Base-by-base conservation (phyloP, 2,113 vertebrate species). In the Hippocampus abdominalis region DNA sequence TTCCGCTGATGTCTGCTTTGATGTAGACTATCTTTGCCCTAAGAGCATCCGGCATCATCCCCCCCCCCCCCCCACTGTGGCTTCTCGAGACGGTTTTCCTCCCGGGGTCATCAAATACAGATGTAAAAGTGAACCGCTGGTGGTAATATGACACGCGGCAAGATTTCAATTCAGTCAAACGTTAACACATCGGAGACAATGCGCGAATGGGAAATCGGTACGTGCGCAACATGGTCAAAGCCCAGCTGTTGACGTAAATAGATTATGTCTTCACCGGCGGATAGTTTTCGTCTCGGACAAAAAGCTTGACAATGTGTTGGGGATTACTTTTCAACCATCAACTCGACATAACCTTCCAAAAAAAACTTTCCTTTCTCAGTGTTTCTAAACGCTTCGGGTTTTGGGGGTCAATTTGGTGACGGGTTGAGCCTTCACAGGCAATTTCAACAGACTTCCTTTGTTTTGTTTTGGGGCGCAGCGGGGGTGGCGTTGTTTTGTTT, bases 381-480 rank as follows among this genome's bases (percentile, higher is more conserved):
- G 12, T 66, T 64, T 75, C 60, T 60, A 64, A 85, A 81, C 72
- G 69, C 53, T 63, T 77, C 73, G 64, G 69, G 71, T 72, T 76
- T 79, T 73, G 53, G 2, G 62, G 71, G 69, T 76, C 72, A 71
- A 74, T 84, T 87, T 77, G 80, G 57, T 68, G 75, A 84, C 70
- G 80, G 79, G 75, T 85, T 84, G 80, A 73, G 78, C 64, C 64
- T 74, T 85, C 67, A 32, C 61, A 74, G 80, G 74, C 68, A 59
- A 76, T 79, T 75, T 74, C 70, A 81, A 79, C 67, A 63, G 70
- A 71, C 73, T 71, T 74, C 39, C 12, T 54, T 44, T 23, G 49
- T 74, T 64, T 40, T 39, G 7, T 53, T 42, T 23, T 62, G 56
- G 49, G 18, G 64, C 76, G 65, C 81, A 72, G 82, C 73, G 4